Percentiles rank a stretch among this genome's conserved stretches.
Conservation (phyloP, 2,888 invertebrate genomes). For the Acrocera orbiculus region DNA sequence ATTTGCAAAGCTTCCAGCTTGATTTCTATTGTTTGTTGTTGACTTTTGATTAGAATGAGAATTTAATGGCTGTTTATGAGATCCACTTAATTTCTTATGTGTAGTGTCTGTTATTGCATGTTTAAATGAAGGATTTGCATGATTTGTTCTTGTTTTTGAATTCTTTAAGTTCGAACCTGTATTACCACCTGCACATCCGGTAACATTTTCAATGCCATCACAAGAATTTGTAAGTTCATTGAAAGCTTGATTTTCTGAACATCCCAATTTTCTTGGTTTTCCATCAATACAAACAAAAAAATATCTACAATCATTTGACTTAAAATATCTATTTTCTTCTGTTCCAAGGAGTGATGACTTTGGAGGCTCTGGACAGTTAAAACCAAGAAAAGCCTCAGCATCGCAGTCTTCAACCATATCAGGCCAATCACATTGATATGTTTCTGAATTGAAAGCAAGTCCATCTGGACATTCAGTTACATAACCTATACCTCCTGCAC, state of each 20-base stretch:
- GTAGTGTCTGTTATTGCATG: no score
- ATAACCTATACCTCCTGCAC: slow-evolving; percentile 57
- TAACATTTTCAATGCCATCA: slow-evolving; percentile 60
- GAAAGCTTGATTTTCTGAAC: slow-evolving; percentile 60
- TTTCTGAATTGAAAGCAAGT: slow-evolving; percentile 53
- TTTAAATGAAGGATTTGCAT: no score
- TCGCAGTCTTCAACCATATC: slow-evolving; percentile 67
- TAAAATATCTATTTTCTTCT: slow-evolving; percentile 32
- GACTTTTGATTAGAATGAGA: no score
- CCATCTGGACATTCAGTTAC: slow-evolving; percentile 69
- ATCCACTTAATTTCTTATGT: no score
- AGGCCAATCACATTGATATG: slow-evolving; percentile 73
- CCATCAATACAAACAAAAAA: slow-evolving; percentile 63
- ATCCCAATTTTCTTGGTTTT: slow-evolving; percentile 54
- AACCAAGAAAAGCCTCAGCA: slow-evolving; percentile 59
- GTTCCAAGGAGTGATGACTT: slow-evolving; percentile 27
- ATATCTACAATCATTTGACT: slow-evolving; percentile 49
- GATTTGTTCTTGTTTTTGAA: not conserved
- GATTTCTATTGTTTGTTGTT: no score
- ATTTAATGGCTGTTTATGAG: no score
- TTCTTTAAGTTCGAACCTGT: slow-evolving; percentile 7
- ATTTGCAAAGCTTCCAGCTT: no score
- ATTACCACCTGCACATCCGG: slow-evolving; percentile 40
- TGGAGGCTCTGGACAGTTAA: slow-evolving; percentile 53
- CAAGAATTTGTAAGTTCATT: slow-evolving; percentile 55